Evolutionary conservation across 2,113 vertebrate species (phyloP).

Genomic region (Hylia prasina): DNA sequence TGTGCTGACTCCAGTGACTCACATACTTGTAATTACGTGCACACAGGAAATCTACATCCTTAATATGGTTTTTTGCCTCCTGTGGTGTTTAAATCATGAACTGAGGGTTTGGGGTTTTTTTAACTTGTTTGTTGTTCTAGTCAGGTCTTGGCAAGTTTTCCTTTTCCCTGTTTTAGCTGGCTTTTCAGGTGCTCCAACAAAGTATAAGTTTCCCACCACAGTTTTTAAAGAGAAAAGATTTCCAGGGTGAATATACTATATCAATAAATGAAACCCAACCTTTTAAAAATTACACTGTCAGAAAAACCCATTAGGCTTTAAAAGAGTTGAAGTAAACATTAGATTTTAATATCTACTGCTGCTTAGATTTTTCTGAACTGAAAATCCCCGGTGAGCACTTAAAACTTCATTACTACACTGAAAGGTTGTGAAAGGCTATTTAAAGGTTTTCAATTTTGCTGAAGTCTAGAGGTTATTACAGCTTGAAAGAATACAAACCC

Average conservation of each 20-base stretch:
- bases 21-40: slow-evolving; percentile 62
- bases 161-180: slow-evolving; percentile 55
- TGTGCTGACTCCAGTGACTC: slow-evolving; percentile 49
- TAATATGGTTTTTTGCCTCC: slow-evolving; percentile 71
- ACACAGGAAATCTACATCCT: slow-evolving; percentile 55
- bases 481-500: slow-evolving; percentile 77
- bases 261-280: slow-evolving; percentile 79
- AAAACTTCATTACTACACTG: slow-evolving; percentile 80
- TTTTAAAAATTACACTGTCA: slow-evolving; percentile 81
- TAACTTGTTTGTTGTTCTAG: slow-evolving; percentile 58
- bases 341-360: slow-evolving; percentile 81
- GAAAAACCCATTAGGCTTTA: slow-evolving; percentile 77
- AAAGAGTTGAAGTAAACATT: slow-evolving; percentile 81
- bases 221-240: slow-evolving; percentile 75
- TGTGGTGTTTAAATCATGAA: slow-evolving; percentile 66
- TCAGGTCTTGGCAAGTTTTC: slow-evolving; percentile 39
- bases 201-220: slow-evolving; percentile 70
- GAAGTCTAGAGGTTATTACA: slow-evolving; percentile 83
- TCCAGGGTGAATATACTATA: slow-evolving; percentile 65
- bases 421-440: slow-evolving; percentile 83
- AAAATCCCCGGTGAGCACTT: slow-evolving; percentile 80
- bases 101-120: background rate
- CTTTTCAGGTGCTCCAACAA: slow-evolving; percentile 68
- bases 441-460: slow-evolving; percentile 83
- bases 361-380: slow-evolving; percentile 79